Conservation (phyloP, 2,113 vertebrate species). For the Charina bottae region DNA sequence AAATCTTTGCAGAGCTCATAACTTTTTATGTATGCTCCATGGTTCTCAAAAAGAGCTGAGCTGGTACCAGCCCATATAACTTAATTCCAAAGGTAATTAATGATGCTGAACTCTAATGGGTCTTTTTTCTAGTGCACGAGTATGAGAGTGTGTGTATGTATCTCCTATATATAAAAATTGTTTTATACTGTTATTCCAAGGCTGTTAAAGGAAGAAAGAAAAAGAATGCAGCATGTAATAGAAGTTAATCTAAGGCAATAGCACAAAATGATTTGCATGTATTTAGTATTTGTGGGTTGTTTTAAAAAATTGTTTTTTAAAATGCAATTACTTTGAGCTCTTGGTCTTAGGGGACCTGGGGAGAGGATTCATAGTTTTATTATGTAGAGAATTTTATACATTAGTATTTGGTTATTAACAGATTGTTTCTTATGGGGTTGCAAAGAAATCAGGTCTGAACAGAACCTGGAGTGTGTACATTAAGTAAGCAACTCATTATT, state of each 20-base stretch:
- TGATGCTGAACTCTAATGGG: slow-evolving; percentile 58
- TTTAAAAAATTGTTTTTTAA: slow-evolving; percentile 27
- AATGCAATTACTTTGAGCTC: slow-evolving; percentile 36
- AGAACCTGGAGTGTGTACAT: slow-evolving; percentile 30
- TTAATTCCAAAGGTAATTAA: slow-evolving; percentile 69
- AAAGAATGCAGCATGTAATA: not conserved
- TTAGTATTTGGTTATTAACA: not conserved
- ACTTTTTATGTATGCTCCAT: slow-evolving; percentile 59
- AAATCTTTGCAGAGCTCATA: slow-evolving; percentile 49
- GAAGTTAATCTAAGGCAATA: slow-evolving; percentile 38
- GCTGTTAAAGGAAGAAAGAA: slow-evolving; percentile 6
- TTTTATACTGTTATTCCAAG: slow-evolving; percentile 48
- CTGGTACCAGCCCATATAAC: slow-evolving; percentile 49
- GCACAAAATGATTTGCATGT: slow-evolving; percentile 21
- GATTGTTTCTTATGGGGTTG: not conserved
- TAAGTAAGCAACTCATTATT: slow-evolving; percentile 34
- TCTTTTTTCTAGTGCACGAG: not conserved
- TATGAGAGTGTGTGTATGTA: slow-evolving; percentile 24
- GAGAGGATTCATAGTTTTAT: slow-evolving; percentile 11
- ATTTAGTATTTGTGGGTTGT: slow-evolving; percentile 33
- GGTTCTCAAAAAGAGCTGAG: slow-evolving; percentile 42
- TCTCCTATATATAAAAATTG: not conserved
- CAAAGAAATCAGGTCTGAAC: not conserved
- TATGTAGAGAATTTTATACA: slow-evolving; percentile 32
- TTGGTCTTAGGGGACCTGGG: not conserved